These are phyloP conservation scores for Pseudanteris insignis DNA, from an alignment of 2,888 invertebrate genomes.

Conservation along the genomic window DNA sequence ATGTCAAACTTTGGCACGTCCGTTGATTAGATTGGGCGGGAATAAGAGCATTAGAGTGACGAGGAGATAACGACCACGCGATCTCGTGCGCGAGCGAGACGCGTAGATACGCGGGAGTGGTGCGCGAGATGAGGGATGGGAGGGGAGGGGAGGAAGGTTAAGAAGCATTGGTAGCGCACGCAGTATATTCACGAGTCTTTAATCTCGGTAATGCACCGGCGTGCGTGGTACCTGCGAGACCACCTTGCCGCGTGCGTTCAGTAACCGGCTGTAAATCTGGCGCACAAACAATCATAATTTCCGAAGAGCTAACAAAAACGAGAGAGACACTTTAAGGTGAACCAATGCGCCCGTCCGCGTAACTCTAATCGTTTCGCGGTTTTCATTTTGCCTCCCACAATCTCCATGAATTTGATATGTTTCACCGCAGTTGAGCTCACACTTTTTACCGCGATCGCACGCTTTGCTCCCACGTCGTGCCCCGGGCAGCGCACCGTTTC, in stretches of 20 bases:
- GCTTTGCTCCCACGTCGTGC: background rate
- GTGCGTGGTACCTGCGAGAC: conserved; percentile 31
- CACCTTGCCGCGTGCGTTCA: conserved; percentile 37
- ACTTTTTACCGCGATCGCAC: background rate
- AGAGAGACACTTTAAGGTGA: conserved; percentile 60
- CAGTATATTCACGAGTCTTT: conserved; percentile 59
- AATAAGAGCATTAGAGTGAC: no score
- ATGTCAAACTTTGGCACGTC: conserved; percentile 48
- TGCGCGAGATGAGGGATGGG: conserved; percentile 15
- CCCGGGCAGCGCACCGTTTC: background rate
- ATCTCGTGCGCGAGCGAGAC: conserved; percentile 38
- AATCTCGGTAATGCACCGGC: conserved; percentile 56
- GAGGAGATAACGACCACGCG: no score
- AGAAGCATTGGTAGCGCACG: conserved; percentile 49
- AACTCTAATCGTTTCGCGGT: conserved; percentile 63
- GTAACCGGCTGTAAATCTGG: conserved; percentile 60
- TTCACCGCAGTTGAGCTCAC: background rate
- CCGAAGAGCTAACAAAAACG: conserved; percentile 60
- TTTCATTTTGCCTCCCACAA: conserved; percentile 46
- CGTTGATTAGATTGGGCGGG: conserved; percentile 51
- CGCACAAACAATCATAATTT: conserved; percentile 66
- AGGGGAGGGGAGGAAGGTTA: conserved; percentile 13
- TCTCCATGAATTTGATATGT: conserved; percentile 35
- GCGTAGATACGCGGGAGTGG: conserved; percentile 35
- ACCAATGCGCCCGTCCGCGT: conserved; percentile 64